Conservation (phyloP, 2,113 vertebrate species). For the Meleagris gallopavo region DNA sequence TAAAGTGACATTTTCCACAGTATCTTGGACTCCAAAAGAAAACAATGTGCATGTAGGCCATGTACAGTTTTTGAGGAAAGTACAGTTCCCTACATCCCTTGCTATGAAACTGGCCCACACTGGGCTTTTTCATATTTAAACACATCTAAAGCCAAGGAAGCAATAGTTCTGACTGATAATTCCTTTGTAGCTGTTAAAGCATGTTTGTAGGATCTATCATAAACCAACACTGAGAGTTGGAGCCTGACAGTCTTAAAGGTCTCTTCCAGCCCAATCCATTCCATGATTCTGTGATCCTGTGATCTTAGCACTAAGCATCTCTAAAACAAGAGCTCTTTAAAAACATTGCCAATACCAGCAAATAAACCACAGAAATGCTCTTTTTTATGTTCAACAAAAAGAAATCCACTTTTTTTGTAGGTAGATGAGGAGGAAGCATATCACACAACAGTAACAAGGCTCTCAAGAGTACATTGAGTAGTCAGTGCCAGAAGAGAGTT, state of each 20-base stretch:
- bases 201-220: not conserved
- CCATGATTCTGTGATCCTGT: too few species aligned
- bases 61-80: not conserved
- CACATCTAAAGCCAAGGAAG: not conserved
- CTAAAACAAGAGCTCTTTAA: not conserved
- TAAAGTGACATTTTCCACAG: not conserved
- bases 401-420: not conserved
- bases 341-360: not conserved
- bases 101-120: not conserved
- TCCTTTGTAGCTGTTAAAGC: not conserved
- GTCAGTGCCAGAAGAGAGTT: not conserved
- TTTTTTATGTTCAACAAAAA: not conserved
- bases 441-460: not conserved
- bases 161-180: not conserved
- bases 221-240: not conserved
- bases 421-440: not conserved
- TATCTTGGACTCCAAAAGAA: not conserved
- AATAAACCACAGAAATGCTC: not conserved
- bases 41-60: not conserved
- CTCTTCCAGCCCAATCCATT: too few species aligned
- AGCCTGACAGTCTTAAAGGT: too few species aligned
- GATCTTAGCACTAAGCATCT: not conserved
- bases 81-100: constrained; percentile 10
- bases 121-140: constrained; percentile 26
- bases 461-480: not conserved